Evolutionary conservation across 2,113 vertebrate genomes (phyloP).

Genomic region (Dipodomys ordii): DNA sequence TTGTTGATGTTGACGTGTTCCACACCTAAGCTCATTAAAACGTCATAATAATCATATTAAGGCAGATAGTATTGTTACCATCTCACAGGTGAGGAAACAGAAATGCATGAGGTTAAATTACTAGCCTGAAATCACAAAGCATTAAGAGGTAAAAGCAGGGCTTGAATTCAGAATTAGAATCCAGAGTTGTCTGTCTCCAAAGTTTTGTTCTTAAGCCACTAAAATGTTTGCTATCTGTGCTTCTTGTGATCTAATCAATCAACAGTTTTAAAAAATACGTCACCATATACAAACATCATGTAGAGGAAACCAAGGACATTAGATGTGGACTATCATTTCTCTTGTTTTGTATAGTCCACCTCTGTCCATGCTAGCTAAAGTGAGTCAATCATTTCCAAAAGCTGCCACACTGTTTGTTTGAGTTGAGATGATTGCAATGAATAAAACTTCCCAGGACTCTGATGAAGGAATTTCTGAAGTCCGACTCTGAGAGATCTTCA

Average conservation of each 20-base stretch:
- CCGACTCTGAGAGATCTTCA: slow-evolving; percentile 21
- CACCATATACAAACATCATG: neutral
- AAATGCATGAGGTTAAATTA: slow-evolving; percentile 28
- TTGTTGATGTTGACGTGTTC: neutral
- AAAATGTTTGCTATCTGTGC: neutral
- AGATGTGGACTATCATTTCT: neutral
- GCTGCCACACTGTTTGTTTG: neutral
- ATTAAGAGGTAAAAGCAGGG: neutral
- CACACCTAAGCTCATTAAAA: neutral
- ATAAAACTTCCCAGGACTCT: neutral
- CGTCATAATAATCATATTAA: neutral
- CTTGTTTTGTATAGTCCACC: neutral
- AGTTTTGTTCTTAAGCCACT: neutral
- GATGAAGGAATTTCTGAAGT: neutral
- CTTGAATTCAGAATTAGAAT: slow-evolving; percentile 35
- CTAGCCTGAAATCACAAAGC: neutral
- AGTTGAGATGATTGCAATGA: neutral
- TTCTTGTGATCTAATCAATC: neutral
- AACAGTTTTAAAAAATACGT: neutral
- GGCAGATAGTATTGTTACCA: neutral
- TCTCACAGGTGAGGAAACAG: neutral
- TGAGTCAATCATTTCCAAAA: neutral
- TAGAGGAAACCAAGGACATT: neutral
- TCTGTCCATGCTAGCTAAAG: neutral
- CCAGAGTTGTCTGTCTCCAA: neutral